Percentiles rank a stretch among this genome's conserved stretches.
These are phyloP conservation scores for Cephalopterus ornatus DNA, from an alignment of 2,113 vertebrate genomes.

Conservation along the genomic window DNA sequence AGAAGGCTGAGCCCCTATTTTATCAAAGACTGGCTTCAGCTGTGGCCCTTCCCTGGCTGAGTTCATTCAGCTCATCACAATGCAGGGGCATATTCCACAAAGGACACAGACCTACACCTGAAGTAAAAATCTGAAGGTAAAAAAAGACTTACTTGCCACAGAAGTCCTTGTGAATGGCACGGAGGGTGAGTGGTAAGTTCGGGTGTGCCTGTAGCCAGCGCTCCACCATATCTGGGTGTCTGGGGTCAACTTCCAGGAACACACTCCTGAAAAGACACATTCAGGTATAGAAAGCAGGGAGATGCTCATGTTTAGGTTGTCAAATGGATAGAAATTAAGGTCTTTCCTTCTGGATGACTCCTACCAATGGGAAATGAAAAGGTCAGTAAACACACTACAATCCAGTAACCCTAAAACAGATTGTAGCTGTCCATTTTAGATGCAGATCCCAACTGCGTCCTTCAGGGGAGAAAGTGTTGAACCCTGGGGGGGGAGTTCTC, in stretches of 20 bases:
- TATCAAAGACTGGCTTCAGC: not conserved
- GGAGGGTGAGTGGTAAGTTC: constrained; percentile 67
- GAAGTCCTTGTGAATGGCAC: constrained; percentile 77
- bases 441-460: not conserved
- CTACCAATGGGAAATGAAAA: not conserved
- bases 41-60: not conserved
- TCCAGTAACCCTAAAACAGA: not conserved
- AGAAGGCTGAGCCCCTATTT: not conserved
- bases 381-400: not conserved
- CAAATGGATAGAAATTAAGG: not conserved
- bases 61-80: not conserved
- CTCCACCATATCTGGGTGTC: constrained; percentile 82
- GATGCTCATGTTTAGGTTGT: not conserved
- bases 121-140: not conserved
- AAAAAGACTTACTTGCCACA: constrained; percentile 79
- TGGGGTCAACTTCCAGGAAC: constrained; percentile 92
- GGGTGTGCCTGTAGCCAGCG: constrained; percentile 77
- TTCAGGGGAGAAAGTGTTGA: not conserved
- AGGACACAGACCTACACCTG: not conserved
- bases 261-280: constrained; percentile 73
- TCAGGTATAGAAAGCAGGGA: not conserved
- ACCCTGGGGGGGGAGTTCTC: not conserved
- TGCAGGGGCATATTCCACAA: not conserved
- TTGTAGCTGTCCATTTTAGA: not conserved
- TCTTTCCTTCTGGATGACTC: not conserved